Evolutionary conservation across 2,797 vertebrate species (phyloP).

Genomic region (Schizopygopsis malacanthus): DNA sequence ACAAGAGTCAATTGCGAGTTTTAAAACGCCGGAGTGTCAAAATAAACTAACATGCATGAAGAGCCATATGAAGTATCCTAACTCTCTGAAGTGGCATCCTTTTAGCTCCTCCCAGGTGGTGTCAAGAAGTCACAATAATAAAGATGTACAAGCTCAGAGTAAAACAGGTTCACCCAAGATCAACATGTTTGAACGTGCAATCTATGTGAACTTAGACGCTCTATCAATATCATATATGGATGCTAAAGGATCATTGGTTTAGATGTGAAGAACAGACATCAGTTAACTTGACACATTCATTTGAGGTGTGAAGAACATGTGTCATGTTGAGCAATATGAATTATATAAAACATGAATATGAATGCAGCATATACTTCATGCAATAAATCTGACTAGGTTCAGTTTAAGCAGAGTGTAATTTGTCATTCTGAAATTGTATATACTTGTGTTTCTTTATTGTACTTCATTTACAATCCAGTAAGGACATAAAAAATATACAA

Average conservation of each 20-base stretch:
- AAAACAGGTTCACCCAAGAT: conserved; percentile 44
- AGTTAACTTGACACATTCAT: not conserved
- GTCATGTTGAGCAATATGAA: not conserved
- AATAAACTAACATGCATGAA: conserved; percentile 15
- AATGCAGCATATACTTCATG: conserved; percentile 1
- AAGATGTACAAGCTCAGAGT: conserved; percentile 20
- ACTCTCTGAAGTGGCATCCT: not conserved
- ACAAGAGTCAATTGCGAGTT: not conserved
- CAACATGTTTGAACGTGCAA: conserved; percentile 35
- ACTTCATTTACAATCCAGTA: not conserved
- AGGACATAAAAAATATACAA: not conserved
- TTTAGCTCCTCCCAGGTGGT: conserved; percentile 19
- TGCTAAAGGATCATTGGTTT: conserved; percentile 7
- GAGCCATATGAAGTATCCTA: not conserved
- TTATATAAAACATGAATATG: conserved; percentile 2
- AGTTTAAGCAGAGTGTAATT: not conserved
- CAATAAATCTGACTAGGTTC: not conserved
- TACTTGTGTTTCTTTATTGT: not conserved
- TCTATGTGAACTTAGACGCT: conserved; percentile 21
- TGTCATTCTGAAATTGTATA: not conserved
- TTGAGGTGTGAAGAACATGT: conserved; percentile 25
- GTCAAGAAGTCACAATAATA: conserved; percentile 35
- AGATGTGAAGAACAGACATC: conserved; percentile 10
- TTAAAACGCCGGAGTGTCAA: not conserved
- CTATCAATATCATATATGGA: conserved; percentile 33